Percentiles rank a stretch among this genome's conserved stretches.
These are phyloP conservation scores for Lysandra coridon DNA, from an alignment of 2,888 invertebrate genomes.

Conservation along the genomic window DNA sequence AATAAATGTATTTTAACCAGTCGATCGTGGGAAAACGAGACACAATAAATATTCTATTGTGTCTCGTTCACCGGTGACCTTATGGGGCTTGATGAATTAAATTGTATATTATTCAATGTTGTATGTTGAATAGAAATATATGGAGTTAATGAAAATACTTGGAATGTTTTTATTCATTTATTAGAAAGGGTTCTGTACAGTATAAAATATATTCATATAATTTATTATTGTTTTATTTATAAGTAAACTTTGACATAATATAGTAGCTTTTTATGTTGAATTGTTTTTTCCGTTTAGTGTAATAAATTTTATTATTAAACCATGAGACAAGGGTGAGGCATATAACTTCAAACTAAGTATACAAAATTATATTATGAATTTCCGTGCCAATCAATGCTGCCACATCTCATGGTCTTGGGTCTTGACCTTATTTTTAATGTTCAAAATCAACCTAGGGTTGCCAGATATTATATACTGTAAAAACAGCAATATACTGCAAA, in stretches of 20 bases:
- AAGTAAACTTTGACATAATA: constrained; percentile 40
- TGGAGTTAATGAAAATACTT: constrained; percentile 59
- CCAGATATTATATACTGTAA: background rate
- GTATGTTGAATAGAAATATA: constrained; percentile 75
- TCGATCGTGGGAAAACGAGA: no score
- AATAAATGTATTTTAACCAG: constrained; percentile 47
- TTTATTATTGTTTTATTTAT: constrained; percentile 56
- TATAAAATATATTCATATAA: constrained; percentile 74
- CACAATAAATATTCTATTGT: no score
- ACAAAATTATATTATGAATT: no score
- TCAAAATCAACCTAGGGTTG: background rate
- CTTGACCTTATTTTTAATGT: no score
- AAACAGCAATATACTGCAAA: background rate
- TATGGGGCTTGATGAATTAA: constrained; percentile 36
- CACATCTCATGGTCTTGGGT: background rate
- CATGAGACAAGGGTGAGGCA: background rate
- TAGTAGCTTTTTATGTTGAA: background rate
- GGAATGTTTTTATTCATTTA: constrained; percentile 56
- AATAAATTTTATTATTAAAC: no score
- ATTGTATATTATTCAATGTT: constrained; percentile 72
- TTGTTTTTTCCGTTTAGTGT: no score
- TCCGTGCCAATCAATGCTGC: no score
- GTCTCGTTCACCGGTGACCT: no score
- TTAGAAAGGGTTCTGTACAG: constrained; percentile 65
- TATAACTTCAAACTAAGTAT: background rate